phyloP scores from a whole-genome alignment of 2,113 vertebrate species.

The Oophaga pumilio region DNA sequence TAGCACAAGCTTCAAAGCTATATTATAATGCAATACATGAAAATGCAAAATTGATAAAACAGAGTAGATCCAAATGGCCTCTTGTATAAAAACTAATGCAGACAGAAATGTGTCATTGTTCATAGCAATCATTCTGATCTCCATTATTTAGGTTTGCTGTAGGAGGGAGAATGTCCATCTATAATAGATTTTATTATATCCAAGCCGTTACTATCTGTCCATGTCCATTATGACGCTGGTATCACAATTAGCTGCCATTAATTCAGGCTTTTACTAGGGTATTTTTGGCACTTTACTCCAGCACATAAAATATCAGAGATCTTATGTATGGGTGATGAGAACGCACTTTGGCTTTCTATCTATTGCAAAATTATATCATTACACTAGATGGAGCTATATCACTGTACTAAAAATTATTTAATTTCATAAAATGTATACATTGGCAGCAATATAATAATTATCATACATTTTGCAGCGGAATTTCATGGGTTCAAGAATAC shows the following conservation, averaged over 20 bases:
- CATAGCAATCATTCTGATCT: background rate
- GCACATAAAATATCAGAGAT: background rate
- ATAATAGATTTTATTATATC: background rate
- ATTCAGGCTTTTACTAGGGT: background rate
- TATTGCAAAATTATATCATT: background rate
- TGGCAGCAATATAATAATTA: background rate
- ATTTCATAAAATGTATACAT: background rate
- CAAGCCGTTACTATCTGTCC: background rate
- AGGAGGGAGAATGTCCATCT: background rate
- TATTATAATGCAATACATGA: background rate
- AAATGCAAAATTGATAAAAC: background rate
- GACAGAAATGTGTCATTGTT: background rate
- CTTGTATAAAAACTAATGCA: background rate
- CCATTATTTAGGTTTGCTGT: background rate
- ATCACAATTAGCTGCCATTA: no score
- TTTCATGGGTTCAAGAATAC: background rate
- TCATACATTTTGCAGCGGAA: background rate
- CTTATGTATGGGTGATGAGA: background rate
- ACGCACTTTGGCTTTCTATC: background rate
- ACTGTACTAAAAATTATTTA: background rate
- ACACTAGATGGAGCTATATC: constrained; percentile 23
- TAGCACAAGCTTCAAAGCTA: no score
- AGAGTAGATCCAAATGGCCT: background rate
- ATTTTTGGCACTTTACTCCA: background rate
- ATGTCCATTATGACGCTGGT: background rate